Evolutionary conservation across 2,113 vertebrate species (phyloP).

Genomic region (Panurus biarmicus): DNA sequence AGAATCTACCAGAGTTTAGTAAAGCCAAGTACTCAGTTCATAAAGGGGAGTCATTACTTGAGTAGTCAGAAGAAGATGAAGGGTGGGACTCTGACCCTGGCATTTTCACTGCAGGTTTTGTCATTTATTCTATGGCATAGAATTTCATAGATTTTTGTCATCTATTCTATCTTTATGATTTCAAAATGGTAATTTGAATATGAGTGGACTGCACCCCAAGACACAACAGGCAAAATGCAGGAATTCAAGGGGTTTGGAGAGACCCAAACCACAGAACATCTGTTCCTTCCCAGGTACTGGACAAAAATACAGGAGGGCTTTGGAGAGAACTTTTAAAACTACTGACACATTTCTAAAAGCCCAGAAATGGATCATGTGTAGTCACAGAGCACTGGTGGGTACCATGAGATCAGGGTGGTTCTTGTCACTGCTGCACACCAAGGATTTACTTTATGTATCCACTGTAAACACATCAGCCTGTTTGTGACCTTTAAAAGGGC

Average conservation of each 20-base stretch:
- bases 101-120: not conserved
- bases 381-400: not conserved
- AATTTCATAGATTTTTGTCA: too few relatives aligned
- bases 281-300: not conserved
- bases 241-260: not conserved
- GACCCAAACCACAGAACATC: fast-evolving
- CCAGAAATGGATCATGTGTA: not conserved
- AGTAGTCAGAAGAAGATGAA: not conserved
- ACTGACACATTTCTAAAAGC: not conserved
- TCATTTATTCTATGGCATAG: not conserved
- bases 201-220: not conserved
- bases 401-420: not conserved
- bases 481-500: not conserved
- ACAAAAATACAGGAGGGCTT: not conserved
- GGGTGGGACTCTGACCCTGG: not conserved
- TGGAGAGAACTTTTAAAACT: not conserved
- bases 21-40: not conserved
- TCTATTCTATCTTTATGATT: too few relatives aligned
- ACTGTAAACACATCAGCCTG: not conserved
- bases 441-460: too few relatives aligned
- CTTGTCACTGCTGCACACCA: not conserved
- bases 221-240: not conserved
- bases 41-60: not conserved
- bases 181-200: not conserved
- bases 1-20: not conserved